These are phyloP conservation scores for Paracanthobrama guichenoti DNA, from an alignment of 2,113 vertebrate species.

Conservation along the genomic window DNA sequence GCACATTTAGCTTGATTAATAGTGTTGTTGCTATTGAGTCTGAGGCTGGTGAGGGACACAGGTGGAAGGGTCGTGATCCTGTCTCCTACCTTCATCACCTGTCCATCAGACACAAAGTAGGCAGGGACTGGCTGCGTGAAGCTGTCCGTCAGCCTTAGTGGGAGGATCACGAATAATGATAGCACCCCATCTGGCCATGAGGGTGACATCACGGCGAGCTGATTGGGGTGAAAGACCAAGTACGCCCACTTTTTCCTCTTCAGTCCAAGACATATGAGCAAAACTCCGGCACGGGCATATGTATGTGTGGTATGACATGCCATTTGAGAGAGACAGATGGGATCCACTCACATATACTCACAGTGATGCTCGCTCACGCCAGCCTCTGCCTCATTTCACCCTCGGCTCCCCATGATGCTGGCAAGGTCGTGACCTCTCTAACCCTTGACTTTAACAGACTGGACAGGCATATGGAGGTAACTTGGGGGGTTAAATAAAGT, in stretches of 20 bases:
- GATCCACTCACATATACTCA: constrained; percentile 45
- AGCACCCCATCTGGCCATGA: constrained; percentile 76
- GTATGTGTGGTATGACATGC: constrained; percentile 40
- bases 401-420: constrained; percentile 27
- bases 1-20: constrained; percentile 25
- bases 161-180: constrained; percentile 76
- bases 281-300: constrained; percentile 10
- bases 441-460: constrained; percentile 52
- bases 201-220: constrained; percentile 55
- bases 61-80: constrained; percentile 53
- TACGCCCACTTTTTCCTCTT: constrained; percentile 30
- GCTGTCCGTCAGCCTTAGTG: constrained; percentile 69
- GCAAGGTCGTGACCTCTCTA: constrained; percentile 51
- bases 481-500: neutral
- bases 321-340: constrained; percentile 56
- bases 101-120: constrained; percentile 72
- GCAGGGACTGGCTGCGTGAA: constrained; percentile 60
- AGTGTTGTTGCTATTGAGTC: constrained; percentile 26
- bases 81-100: constrained; percentile 65
- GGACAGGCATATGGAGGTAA: constrained; percentile 51
- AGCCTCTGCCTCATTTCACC: neutral
- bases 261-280: constrained; percentile 17
- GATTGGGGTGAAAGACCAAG: constrained; percentile 50
- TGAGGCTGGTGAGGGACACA: constrained; percentile 44
- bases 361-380: constrained; percentile 27